Percentiles rank a stretch among this genome's conserved stretches.
Evolutionary conservation across 2,888 invertebrate genomes (phyloP).

Genomic region (Sarcophaga carnaria): DNA sequence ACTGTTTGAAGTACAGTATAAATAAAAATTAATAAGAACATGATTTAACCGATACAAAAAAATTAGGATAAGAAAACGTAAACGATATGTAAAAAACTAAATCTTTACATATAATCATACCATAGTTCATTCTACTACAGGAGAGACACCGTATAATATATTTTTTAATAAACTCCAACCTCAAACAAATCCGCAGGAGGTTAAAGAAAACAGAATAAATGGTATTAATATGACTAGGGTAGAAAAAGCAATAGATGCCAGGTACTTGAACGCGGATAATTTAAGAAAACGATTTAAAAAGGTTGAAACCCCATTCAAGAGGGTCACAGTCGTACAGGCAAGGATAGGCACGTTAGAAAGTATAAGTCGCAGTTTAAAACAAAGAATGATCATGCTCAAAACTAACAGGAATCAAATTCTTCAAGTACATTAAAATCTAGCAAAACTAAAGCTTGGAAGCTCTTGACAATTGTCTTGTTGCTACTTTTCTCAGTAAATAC

Average conservation of each 20-base stretch:
- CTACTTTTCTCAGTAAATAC: no score
- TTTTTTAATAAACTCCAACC: conserved; percentile 22
- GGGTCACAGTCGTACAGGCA: no score
- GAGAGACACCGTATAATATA: conserved; percentile 20
- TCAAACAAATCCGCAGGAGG: conserved; percentile 11
- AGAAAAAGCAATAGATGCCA: conserved; percentile 20
- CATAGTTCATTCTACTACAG: conserved; percentile 17
- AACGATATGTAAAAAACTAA: no score
- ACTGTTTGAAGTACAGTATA: no score
- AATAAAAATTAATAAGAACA: no score
- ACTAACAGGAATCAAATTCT: neutral
- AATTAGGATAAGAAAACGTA: no score
- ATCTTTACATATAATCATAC: conserved; percentile 19
- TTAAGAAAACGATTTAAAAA: conserved; percentile 30
- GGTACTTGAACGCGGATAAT: conserved; percentile 42
- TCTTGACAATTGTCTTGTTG: no score
- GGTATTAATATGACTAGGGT: conserved; percentile 30
- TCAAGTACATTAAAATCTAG: no score
- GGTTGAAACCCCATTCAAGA: no score
- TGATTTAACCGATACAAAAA: no score
- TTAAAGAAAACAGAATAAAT: conserved; percentile 46
- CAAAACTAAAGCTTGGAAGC: no score
- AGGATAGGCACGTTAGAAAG: neutral
- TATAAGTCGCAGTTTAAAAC: neutral
- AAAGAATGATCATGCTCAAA: conserved; percentile 7